These are phyloP conservation scores for Delphinapterus leucas DNA, from an alignment of 2,113 vertebrate genomes.

Conservation along the genomic window DNA sequence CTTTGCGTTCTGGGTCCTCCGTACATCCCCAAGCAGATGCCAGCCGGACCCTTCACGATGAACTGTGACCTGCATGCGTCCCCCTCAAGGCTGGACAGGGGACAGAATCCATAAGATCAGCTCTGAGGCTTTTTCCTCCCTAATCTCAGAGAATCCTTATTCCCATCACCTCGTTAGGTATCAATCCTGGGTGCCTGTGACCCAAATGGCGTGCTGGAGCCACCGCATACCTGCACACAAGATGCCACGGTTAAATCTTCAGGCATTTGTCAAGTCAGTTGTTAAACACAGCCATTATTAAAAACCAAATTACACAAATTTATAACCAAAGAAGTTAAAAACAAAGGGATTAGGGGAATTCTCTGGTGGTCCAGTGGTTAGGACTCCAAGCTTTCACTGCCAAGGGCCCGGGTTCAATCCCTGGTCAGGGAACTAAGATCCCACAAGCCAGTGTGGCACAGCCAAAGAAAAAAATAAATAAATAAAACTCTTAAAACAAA, in stretches of 20 bases:
- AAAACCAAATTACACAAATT: not conserved
- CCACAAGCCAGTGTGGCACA: too few relatives aligned
- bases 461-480: too few relatives aligned
- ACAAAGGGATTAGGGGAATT: not conserved
- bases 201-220: too few relatives aligned
- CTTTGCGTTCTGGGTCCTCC: not conserved
- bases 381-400: too few relatives aligned
- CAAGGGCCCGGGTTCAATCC: too few relatives aligned
- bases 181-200: not conserved
- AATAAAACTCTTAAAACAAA: too few relatives aligned
- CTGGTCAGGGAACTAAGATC: too few relatives aligned
- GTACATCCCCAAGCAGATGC: rapidly evolving
- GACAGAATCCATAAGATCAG: not conserved
- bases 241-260: not conserved
- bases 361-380: too few relatives aligned
- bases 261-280: not conserved
- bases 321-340: not conserved
- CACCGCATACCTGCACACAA: not conserved
- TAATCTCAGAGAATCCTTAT: not conserved
- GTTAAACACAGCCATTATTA: not conserved
- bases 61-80: not conserved
- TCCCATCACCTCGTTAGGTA: not conserved
- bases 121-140: too few relatives aligned
- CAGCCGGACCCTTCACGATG: not conserved
- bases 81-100: not conserved